Percentiles rank a stretch among this genome's conserved stretches.
phyloP scores from a whole-genome alignment of 2,113 vertebrate genomes.

The Pseudorasbora parva region DNA sequence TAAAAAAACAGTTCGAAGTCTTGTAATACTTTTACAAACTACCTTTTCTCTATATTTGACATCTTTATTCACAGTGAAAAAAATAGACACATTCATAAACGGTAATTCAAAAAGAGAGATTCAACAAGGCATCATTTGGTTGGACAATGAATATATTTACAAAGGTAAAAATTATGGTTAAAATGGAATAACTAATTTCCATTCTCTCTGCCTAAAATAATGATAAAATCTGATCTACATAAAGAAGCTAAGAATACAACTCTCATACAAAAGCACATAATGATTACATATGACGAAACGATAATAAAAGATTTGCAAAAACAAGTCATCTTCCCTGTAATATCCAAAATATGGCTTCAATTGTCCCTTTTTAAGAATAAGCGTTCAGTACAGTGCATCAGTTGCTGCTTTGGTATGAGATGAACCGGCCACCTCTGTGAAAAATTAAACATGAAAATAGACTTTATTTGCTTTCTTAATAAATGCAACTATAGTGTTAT shows the following conservation, averaged over 20 bases:
- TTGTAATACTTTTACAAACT: background rate
- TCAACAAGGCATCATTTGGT: background rate
- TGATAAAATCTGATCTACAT: background rate
- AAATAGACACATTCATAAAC: background rate
- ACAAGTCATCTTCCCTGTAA: background rate
- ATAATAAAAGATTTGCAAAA: background rate
- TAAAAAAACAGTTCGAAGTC: background rate
- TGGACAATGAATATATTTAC: background rate
- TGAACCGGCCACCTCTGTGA: conserved; percentile 63
- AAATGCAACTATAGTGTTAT: background rate
- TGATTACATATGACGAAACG: background rate
- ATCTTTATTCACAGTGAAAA: conserved; percentile 4
- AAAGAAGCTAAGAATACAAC: background rate
- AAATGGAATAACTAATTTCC: background rate
- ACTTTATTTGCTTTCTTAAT: background rate
- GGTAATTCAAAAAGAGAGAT: background rate
- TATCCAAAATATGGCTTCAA: conserved; percentile 25
- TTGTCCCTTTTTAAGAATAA: background rate
- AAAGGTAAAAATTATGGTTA: background rate
- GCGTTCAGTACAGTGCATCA: background rate
- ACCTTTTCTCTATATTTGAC: background rate
- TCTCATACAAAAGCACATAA: background rate
- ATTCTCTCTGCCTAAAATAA: background rate
- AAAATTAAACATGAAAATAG: background rate
- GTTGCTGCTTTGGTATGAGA: conserved; percentile 47